phyloP scores from a whole-genome alignment of 1,140 invertebrate genomes.

The Epicauta chinensis region DNA sequence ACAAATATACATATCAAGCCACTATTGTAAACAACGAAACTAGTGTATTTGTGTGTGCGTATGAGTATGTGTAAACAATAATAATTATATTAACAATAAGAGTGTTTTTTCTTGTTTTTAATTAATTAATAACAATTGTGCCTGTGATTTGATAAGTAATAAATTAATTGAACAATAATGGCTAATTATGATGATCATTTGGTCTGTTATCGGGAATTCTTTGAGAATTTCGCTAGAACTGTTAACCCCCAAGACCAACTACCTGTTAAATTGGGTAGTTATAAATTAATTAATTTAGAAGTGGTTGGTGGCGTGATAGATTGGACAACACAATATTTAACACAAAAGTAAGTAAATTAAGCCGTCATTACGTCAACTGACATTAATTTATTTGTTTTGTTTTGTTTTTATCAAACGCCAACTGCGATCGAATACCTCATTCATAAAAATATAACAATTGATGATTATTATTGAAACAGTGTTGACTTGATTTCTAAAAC shows the following conservation, averaged over 20 bases:
- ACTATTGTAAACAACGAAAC: constrained; percentile 22
- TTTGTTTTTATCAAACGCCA: no score
- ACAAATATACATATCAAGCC: constrained; percentile 25
- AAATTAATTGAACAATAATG: constrained; percentile 31
- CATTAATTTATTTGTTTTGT: no score
- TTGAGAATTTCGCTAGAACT: constrained; percentile 59
- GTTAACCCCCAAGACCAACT: constrained; percentile 65
- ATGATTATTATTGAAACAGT: no score
- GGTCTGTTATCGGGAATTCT: constrained; percentile 59
- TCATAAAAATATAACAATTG: no score
- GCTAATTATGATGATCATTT: constrained; percentile 58
- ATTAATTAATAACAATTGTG: no score
- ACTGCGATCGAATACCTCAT: no score
- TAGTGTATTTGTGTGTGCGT: no score
- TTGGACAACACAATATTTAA: constrained; percentile 70
- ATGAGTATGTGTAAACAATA: not conserved
- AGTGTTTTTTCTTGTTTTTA: no score
- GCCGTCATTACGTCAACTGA: no score
- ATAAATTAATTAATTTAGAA: constrained; percentile 61
- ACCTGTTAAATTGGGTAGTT: constrained; percentile 62
- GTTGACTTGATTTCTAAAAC: no score
- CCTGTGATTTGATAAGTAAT: no score
- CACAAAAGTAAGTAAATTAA: constrained; percentile 59
- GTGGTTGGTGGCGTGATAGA: constrained; percentile 69
- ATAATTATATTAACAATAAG: no score